Percentiles rank a stretch among this genome's conserved stretches.
phyloP scores from a whole-genome alignment of 2,888 invertebrate genomes.

The Pristionchus japonicus region DNA sequence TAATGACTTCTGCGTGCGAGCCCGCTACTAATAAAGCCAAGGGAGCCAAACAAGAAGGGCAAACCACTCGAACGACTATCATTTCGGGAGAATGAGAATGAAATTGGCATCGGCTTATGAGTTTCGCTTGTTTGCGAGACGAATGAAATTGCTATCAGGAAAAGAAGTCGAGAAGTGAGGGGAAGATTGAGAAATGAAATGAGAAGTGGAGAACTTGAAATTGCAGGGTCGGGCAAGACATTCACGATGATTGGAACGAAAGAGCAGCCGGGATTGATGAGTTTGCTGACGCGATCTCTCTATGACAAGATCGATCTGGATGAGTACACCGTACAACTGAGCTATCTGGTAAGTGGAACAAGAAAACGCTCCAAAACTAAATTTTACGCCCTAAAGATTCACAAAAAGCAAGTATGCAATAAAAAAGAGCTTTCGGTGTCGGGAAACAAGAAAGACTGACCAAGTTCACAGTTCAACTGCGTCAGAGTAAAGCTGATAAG shows the following conservation, averaged over 20 bases:
- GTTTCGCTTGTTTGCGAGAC: neutral
- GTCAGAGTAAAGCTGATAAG: neutral
- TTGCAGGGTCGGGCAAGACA: conserved; percentile 87
- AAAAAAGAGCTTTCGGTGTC: neutral
- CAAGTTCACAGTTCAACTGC: neutral
- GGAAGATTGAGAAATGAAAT: neutral
- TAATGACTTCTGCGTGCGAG: neutral
- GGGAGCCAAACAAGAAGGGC: neutral
- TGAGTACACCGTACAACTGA: conserved; percentile 82
- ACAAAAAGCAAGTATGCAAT: no score
- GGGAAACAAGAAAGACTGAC: neutral
- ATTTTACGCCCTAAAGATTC: no score
- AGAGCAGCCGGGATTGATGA: conserved; percentile 87
- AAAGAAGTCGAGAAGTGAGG: neutral
- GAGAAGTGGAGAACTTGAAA: no score
- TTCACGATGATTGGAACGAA: conserved; percentile 88
- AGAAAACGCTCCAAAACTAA: no score
- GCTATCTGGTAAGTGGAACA: conserved; percentile 85
- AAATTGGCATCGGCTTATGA: neutral
- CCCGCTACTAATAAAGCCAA: neutral
- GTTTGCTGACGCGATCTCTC: conserved; percentile 87
- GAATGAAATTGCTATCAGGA: neutral
- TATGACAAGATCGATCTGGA: conserved; percentile 80
- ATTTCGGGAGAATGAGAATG: neutral
- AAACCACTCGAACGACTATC: neutral